phyloP scores from a whole-genome alignment of 2,797 vertebrate species.

The Microctenopoma lineatum region DNA sequence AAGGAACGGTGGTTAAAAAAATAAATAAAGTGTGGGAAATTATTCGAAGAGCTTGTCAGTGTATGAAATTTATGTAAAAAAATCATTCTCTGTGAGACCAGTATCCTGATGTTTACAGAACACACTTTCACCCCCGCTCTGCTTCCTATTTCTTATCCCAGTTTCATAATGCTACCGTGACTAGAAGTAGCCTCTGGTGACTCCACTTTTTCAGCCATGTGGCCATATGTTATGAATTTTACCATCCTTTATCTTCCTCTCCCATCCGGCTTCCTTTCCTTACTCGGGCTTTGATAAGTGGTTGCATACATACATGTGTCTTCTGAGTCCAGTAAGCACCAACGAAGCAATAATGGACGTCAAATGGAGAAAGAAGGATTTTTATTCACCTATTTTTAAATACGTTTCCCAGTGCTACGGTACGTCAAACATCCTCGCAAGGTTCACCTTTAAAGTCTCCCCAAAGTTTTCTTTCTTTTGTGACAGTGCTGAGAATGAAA shows the following conservation, averaged over 20 bases:
- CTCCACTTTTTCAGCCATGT: slow-evolving; percentile 63
- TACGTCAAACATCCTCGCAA: slow-evolving; percentile 32
- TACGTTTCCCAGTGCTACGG: slow-evolving; percentile 14
- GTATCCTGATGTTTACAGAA: slow-evolving; percentile 6
- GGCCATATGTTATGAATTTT: slow-evolving; percentile 83
- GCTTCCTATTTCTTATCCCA: slow-evolving; percentile 24
- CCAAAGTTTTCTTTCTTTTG: slow-evolving; percentile 48
- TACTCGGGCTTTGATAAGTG: slow-evolving; percentile 68
- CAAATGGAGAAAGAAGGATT: slow-evolving; percentile 7
- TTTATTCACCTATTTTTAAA: slow-evolving; percentile 56
- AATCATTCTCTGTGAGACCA: background rate
- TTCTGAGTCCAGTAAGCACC: slow-evolving; percentile 46
- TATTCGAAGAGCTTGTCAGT: background rate
- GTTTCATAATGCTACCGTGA: slow-evolving; percentile 73
- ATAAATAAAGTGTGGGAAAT: background rate
- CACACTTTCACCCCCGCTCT: slow-evolving; percentile 33
- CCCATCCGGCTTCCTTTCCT: slow-evolving; percentile 77
- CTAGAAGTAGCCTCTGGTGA: slow-evolving; percentile 76
- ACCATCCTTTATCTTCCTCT: slow-evolving; percentile 72
- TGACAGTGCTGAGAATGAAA: slow-evolving; percentile 51
- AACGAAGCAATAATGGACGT: slow-evolving; percentile 12
- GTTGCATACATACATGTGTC: slow-evolving; percentile 71
- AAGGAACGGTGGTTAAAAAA: background rate
- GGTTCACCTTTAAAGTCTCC: slow-evolving; percentile 16
- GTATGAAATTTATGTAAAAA: background rate